phyloP scores from a whole-genome alignment of 2,113 vertebrate genomes.

The Silurus asotus region DNA sequence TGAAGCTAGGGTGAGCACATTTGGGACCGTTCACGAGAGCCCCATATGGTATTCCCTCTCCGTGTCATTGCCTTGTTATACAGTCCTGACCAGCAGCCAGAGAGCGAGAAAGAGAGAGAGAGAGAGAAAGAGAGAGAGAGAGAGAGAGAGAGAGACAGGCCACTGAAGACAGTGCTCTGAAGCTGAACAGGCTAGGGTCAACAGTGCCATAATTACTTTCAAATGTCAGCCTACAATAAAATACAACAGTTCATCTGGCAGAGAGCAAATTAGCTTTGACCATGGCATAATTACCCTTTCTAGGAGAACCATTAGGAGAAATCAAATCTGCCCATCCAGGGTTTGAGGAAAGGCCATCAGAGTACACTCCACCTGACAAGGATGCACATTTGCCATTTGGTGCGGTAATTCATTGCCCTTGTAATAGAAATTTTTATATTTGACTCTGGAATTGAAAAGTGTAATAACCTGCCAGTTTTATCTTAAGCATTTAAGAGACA shows the following conservation, averaged over 20 bases:
- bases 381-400: conserved; percentile 99
- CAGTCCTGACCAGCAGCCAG: conserved; percentile 94
- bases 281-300: conserved; percentile 99
- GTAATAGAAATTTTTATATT: conserved; percentile 99
- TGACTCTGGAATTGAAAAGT: conserved; percentile 98
- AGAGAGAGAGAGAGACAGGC: conserved; percentile 81
- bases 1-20: conserved; percentile 44
- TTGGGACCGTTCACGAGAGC: conserved; percentile 86
- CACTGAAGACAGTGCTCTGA: conserved; percentile 94
- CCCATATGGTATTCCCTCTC: conserved; percentile 99
- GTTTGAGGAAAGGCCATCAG: conserved; percentile 99
- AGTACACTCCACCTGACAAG: conserved; percentile 99
- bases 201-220: conserved; percentile 99
- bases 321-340: conserved; percentile 99
- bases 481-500: conserved; percentile 87
- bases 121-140: conserved; percentile 52
- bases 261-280: conserved; percentile 99
- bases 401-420: conserved; percentile 99
- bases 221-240: conserved; percentile 99
- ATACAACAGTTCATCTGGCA: conserved; percentile 99
- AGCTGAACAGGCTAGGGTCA: conserved; percentile 99
- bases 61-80: conserved; percentile 99
- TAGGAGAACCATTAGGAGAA: conserved; percentile 99
- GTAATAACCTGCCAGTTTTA: conserved; percentile 97
- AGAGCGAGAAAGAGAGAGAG: conserved; percentile 54